Percentiles rank a stretch among this genome's conserved stretches.
Conservation (phyloP, 64 coral and sea anemone genomes). For the Stichodactyla helianthus region DNA sequence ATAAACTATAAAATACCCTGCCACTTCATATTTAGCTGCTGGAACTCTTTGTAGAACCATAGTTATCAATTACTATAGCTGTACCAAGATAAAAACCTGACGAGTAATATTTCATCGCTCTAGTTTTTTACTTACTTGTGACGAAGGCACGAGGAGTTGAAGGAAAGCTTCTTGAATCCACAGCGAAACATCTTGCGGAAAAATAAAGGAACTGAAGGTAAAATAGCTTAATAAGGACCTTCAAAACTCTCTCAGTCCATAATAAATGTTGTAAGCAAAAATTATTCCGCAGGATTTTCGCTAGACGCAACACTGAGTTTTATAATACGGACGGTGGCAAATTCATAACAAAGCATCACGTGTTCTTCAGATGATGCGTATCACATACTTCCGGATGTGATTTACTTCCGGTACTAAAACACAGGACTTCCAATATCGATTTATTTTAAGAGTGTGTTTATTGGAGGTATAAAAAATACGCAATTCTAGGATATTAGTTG, state of each 20-base stretch:
- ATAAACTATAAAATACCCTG: too few species aligned
- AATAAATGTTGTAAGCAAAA: not conserved
- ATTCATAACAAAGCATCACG: not conserved
- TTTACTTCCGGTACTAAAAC: not conserved
- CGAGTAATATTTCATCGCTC: not conserved
- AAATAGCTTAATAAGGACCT: not conserved
- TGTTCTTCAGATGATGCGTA: not conserved
- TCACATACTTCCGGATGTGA: too few species aligned
- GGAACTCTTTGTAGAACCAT: too few species aligned
- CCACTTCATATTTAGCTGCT: too few species aligned
- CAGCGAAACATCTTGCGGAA: not conserved
- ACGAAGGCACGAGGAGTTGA: not conserved
- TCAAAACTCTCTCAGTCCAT: not conserved
- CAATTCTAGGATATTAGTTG: too few species aligned
- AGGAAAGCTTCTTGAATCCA: not conserved
- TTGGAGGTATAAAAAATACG: too few species aligned
- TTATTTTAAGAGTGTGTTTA: too few species aligned
- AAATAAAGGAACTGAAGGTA: not conserved
- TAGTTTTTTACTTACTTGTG: not conserved
- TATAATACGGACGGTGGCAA: not conserved
- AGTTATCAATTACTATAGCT: too few species aligned
- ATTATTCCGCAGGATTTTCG: not conserved
- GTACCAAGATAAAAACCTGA: not conserved
- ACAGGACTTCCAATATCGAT: too few species aligned
- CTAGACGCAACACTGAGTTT: not conserved